Conservation (phyloP, 2,797 vertebrate species). For the Eptatretus atami region DNA sequence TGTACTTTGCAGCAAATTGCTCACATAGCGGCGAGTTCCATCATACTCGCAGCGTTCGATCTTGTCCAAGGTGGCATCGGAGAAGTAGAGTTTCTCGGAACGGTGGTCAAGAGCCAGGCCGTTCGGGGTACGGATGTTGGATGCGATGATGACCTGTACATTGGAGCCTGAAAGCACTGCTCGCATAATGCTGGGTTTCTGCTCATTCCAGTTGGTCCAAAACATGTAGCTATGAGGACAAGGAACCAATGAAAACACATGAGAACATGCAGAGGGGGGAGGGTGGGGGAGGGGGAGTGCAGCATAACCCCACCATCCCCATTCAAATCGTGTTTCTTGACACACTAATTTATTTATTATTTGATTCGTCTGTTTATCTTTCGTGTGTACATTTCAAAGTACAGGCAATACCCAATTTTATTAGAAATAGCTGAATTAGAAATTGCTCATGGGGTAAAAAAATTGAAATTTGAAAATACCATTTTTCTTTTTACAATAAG, state of each 20-base stretch:
- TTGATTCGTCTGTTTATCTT: too few relatives aligned
- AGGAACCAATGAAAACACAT: neutral
- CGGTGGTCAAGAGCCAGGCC: slow-evolving; percentile 79
- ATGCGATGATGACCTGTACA: slow-evolving; percentile 56
- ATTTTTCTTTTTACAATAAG: too few relatives aligned
- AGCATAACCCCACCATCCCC: too few relatives aligned
- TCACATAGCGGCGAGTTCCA: slow-evolving; percentile 51
- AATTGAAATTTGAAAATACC: too few relatives aligned
- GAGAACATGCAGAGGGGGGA: too few relatives aligned
- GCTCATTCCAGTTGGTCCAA: slow-evolving; percentile 98
- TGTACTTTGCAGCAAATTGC: slow-evolving; percentile 11
- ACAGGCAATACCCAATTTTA: too few relatives aligned
- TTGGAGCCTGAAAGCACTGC: slow-evolving; percentile 57
- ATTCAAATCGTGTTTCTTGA: too few relatives aligned
- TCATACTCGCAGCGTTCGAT: slow-evolving; percentile 89
- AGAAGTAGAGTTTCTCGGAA: slow-evolving; percentile 83
- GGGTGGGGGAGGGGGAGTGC: too few relatives aligned
- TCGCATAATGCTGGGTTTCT: slow-evolving; percentile 81
- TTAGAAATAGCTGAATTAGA: too few relatives aligned
- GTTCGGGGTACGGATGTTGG: slow-evolving; percentile 66
- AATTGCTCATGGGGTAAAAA: too few relatives aligned
- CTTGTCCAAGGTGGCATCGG: slow-evolving; percentile 74
- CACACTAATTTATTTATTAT: too few relatives aligned
- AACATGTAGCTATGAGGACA: slow-evolving; percentile 42
- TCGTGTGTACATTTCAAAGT: too few relatives aligned